Conservation (phyloP, 2,888 invertebrate species). For the Cryptocephalus moraei region DNA sequence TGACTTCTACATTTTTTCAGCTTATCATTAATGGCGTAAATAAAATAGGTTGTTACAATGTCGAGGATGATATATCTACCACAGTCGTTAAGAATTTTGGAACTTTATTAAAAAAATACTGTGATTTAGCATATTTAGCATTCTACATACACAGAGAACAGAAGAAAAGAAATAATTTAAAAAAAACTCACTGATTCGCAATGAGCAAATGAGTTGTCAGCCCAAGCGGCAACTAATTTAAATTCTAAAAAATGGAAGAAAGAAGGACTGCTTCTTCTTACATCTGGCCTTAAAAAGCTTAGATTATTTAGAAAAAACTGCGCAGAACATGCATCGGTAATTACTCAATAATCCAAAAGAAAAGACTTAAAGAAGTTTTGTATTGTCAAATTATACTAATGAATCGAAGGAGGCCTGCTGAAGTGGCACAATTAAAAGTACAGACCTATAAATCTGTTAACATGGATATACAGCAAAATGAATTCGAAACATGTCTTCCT, state of each 20-base stretch:
- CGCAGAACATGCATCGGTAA: conserved; percentile 2
- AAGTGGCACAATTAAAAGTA: conserved; percentile 12
- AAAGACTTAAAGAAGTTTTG: conserved; percentile 10
- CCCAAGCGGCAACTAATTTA: conserved; percentile 17
- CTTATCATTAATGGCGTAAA: background rate
- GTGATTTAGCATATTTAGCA: conserved; percentile 15
- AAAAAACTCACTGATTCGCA: conserved; percentile 18
- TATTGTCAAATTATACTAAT: conserved; percentile 15
- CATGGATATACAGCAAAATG: conserved; percentile 2
- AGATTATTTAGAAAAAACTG: conserved; percentile 8
- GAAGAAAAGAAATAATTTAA: conserved; percentile 14
- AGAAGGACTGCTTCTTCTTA: conserved; percentile 16
- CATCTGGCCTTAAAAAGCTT: conserved; percentile 14
- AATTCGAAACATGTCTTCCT: conserved; percentile 11
- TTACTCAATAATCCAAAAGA: conserved; percentile 4
- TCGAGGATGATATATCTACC: conserved; percentile 2
- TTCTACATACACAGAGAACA: conserved; percentile 7
- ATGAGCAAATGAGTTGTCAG: conserved; percentile 19
- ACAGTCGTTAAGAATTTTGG: conserved; percentile 8
- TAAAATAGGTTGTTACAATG: conserved; percentile 2
- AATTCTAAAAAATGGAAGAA: conserved; percentile 20
- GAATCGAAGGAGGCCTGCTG: conserved; percentile 14
- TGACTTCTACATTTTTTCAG: background rate
- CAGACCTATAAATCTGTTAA: conserved; percentile 9
- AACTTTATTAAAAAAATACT: no score